Conservation (phyloP, 2,888 invertebrate species). For the Melieria crassipennis region DNA sequence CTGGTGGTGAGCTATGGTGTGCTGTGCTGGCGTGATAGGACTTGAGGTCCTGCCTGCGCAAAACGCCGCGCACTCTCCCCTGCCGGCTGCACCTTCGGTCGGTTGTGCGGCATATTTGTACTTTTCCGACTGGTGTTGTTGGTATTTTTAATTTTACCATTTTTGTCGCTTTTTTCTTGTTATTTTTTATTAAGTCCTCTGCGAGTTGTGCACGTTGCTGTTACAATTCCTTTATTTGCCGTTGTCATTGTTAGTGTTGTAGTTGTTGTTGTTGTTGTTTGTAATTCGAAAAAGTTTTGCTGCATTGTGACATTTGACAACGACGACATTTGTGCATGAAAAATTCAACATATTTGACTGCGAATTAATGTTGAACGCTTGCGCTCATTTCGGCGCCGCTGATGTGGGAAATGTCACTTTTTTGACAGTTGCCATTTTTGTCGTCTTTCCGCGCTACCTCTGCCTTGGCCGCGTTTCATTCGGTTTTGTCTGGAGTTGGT, state of each 20-base stretch:
- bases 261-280: background rate
- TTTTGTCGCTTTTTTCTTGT: constrained; percentile 6
- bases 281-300: background rate
- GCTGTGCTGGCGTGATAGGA: constrained; percentile 20
- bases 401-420: constrained; percentile 63
- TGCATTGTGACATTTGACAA: constrained; percentile 56
- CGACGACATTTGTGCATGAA: constrained; percentile 62
- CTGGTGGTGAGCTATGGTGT: constrained; percentile 1
- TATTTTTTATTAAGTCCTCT: constrained; percentile 9
- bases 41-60: background rate
- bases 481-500: too few species aligned
- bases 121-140: constrained; percentile 26
- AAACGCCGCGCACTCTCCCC: constrained; percentile 43
- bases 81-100: constrained; percentile 43
- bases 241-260: background rate
- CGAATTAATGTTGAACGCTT: constrained; percentile 61
- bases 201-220: too few species aligned
- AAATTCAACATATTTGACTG: constrained; percentile 61
- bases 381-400: constrained; percentile 41
- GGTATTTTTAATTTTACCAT: constrained; percentile 33
- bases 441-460: background rate
- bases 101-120: constrained; percentile 39
- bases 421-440: constrained; percentile 38
- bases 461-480: too few species aligned
- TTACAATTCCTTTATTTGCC: background rate